Evolutionary conservation across 2,797 vertebrate species (phyloP).

Genomic region (Centroberyx gerrardi): DNA sequence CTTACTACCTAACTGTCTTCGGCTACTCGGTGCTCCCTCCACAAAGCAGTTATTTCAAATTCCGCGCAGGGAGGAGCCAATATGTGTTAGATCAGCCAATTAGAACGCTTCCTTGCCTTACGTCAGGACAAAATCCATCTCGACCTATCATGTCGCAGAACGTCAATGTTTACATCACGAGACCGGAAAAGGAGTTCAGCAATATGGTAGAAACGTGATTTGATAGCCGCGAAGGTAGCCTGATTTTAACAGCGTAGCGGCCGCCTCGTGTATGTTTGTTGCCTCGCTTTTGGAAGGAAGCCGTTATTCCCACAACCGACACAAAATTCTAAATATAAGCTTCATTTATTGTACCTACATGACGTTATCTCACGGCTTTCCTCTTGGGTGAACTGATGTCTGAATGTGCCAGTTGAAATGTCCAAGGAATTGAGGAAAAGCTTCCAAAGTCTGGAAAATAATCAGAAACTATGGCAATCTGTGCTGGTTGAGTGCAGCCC

Average conservation of each 20-base stretch:
- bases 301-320: neutral
- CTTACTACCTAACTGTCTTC: neutral
- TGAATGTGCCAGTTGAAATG: conserved; percentile 71
- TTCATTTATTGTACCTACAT: neutral
- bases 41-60: conserved; percentile 72
- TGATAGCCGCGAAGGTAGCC: neutral
- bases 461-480: conserved; percentile 79
- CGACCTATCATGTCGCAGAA: conserved; percentile 21
- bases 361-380: neutral
- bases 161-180: conserved; percentile 53
- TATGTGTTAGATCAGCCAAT: conserved; percentile 54
- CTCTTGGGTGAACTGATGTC: neutral
- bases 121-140: neutral
- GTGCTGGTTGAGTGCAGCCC: conserved; percentile 82
- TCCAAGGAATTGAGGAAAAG: conserved; percentile 80
- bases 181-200: conserved; percentile 51
- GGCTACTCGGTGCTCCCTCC: neutral
- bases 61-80: conserved; percentile 40
- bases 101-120: accelerated
- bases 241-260: neutral
- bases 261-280: neutral
- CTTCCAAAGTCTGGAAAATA: conserved; percentile 81
- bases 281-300: neutral
- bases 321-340: too few species aligned
- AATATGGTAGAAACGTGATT: conserved; percentile 48